Evolutionary conservation across 1,140 invertebrate genomes (phyloP).

Genomic region (Aporrectodea caliginosa): DNA sequence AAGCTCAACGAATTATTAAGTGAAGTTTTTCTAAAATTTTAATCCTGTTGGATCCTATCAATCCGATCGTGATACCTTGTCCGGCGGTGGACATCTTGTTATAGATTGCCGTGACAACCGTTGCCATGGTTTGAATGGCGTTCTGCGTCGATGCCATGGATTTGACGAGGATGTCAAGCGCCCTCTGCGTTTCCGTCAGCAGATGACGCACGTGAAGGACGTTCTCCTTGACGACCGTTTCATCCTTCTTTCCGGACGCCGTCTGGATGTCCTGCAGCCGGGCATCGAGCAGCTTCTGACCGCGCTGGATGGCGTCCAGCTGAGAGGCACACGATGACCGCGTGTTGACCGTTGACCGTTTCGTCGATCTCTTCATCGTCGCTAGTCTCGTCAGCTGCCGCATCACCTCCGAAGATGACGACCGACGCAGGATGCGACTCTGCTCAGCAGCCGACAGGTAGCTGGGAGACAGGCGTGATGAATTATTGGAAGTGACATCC

Average conservation of each 20-base stretch:
- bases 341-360: slow-evolving; percentile 35
- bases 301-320: slow-evolving; percentile 50
- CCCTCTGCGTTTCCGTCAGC: slow-evolving; percentile 53
- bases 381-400: not conserved
- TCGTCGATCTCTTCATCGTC: not conserved
- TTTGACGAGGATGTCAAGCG: slow-evolving; percentile 49
- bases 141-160: slow-evolving; percentile 50
- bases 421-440: not conserved
- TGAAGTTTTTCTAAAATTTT: not conserved
- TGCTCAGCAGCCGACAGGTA: not conserved
- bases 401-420: slow-evolving; percentile 7
- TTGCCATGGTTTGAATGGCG: not conserved
- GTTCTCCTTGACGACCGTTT: slow-evolving; percentile 44
- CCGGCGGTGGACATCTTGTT: not conserved
- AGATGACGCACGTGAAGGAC: slow-evolving; percentile 49
- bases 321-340: slow-evolving; percentile 49
- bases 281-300: slow-evolving; percentile 51
- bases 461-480: not conserved
- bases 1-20: not conserved
- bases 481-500: not conserved
- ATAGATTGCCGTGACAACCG: not conserved
- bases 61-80: too few species aligned
- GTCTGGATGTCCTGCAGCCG: slow-evolving; percentile 51
- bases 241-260: slow-evolving; percentile 45
- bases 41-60: too few species aligned